These are phyloP conservation scores for Diachrysia chrysitis DNA, from an alignment of 2,888 invertebrate genomes.

Conservation along the genomic window DNA sequence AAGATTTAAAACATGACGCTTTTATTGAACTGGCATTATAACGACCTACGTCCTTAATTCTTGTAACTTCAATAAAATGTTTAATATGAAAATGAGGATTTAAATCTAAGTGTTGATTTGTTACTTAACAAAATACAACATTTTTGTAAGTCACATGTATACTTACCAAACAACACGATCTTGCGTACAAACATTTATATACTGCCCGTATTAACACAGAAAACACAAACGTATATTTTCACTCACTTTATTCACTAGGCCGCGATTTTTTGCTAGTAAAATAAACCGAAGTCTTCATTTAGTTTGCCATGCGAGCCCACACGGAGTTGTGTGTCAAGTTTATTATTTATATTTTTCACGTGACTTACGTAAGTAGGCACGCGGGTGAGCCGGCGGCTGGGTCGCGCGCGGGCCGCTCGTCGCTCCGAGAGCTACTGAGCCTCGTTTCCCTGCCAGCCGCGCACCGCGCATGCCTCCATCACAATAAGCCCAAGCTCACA, in stretches of 20 bases:
- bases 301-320: constrained; percentile 48
- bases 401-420: constrained; percentile 71
- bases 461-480: constrained; percentile 84
- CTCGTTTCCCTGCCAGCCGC: constrained; percentile 59
- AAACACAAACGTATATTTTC: constrained; percentile 65
- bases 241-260: constrained; percentile 64
- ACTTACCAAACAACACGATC: constrained; percentile 60
- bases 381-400: constrained; percentile 45
- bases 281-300: constrained; percentile 28
- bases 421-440: constrained; percentile 78
- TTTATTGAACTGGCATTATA: neutral
- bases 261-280: constrained; percentile 21
- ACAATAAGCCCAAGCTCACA: constrained; percentile 82
- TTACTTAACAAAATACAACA: constrained; percentile 15
- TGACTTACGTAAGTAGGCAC: constrained; percentile 83
- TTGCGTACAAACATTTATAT: constrained; percentile 44
- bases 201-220: constrained; percentile 53
- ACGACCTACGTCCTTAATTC: neutral
- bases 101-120: constrained; percentile 10
- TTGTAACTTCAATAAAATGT: too few relatives aligned
- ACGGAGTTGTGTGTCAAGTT: constrained; percentile 51
- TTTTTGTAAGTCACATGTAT: constrained; percentile 27
- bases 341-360: constrained; percentile 59
- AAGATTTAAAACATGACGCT: neutral
- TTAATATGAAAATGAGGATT: neutral